Evolutionary conservation across 2,888 invertebrate genomes (phyloP).

Genomic region (Sarcophaga subvicina): DNA sequence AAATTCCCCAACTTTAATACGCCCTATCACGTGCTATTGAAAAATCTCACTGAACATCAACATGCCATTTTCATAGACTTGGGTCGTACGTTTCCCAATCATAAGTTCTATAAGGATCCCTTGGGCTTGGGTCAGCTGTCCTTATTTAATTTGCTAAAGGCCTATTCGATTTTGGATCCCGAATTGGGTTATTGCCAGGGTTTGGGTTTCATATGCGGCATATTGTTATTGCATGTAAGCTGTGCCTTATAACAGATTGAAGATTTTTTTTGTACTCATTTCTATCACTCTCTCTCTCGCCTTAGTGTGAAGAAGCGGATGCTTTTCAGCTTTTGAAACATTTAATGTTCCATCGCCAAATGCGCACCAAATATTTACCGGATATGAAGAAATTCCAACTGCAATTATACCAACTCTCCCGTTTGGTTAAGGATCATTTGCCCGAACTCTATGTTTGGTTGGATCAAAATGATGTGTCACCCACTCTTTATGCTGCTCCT

Average conservation of each 20-base stretch:
- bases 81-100: conserved; percentile 94
- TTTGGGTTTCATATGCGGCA: conserved; percentile 96
- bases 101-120: conserved; percentile 95
- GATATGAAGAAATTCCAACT: conserved; percentile 96
- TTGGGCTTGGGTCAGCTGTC: conserved; percentile 96
- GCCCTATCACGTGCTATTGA: conserved; percentile 90
- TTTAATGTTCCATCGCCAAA: conserved; percentile 94
- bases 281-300: conserved; percentile 50
- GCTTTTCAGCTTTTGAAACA: conserved; percentile 94
- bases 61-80: conserved; percentile 98
- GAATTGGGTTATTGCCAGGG: conserved; percentile 99
- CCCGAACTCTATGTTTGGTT: conserved; percentile 94
- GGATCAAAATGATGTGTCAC: conserved; percentile 93
- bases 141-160: conserved; percentile 96
- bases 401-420: conserved; percentile 95
- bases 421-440: conserved; percentile 93
- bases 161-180: conserved; percentile 95
- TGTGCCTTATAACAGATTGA: neutral
- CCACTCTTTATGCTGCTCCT: conserved; percentile 97
- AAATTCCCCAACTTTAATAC: conserved; percentile 89
- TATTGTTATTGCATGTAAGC: conserved; percentile 95
- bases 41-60: conserved; percentile 95
- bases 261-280: conserved; percentile 2
- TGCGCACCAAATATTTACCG: conserved; percentile 94
- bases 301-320: conserved; percentile 94